Evolutionary conservation across 2,888 invertebrate genomes (phyloP).

Genomic region (Pseudococcus longispinus): DNA sequence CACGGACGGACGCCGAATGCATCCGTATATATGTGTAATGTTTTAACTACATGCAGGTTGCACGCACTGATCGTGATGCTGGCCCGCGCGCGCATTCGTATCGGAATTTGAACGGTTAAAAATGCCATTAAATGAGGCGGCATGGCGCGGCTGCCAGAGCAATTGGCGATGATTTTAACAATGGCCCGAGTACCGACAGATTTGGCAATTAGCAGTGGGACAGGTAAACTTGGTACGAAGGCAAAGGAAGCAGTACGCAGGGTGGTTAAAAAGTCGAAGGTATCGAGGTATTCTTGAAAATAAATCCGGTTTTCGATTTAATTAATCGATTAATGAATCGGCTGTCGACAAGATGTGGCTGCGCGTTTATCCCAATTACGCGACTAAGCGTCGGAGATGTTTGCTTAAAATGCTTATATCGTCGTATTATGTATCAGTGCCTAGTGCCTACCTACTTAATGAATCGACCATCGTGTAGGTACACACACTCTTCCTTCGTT

Average conservation of each 20-base stretch:
- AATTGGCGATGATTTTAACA: not conserved
- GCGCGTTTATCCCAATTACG: slow-evolving; percentile 23
- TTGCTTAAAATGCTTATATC: not conserved
- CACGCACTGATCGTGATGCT: not conserved
- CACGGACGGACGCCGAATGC: not conserved
- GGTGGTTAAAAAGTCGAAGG: not conserved
- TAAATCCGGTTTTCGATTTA: slow-evolving; percentile 1
- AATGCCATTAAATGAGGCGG: slow-evolving; percentile 17
- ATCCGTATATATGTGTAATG: not conserved
- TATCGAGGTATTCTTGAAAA: not conserved
- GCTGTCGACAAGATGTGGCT: not conserved
- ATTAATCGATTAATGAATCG: slow-evolving; percentile 13
- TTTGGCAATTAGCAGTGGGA: not conserved
- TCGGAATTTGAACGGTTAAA: slow-evolving; percentile 24
- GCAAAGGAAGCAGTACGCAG: not conserved
- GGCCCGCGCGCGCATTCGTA: not conserved
- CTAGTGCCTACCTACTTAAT: no score
- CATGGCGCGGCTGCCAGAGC: not conserved
- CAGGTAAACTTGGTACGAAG: not conserved
- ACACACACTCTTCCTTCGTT: not conserved
- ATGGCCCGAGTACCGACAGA: not conserved
- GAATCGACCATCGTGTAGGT: not conserved
- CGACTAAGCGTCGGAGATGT: not conserved
- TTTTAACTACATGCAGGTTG: not conserved
- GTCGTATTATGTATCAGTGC: no score